These are phyloP conservation scores for Halcyon chelicuti DNA, from an alignment of 2,797 vertebrate genomes.

Conservation along the genomic window DNA sequence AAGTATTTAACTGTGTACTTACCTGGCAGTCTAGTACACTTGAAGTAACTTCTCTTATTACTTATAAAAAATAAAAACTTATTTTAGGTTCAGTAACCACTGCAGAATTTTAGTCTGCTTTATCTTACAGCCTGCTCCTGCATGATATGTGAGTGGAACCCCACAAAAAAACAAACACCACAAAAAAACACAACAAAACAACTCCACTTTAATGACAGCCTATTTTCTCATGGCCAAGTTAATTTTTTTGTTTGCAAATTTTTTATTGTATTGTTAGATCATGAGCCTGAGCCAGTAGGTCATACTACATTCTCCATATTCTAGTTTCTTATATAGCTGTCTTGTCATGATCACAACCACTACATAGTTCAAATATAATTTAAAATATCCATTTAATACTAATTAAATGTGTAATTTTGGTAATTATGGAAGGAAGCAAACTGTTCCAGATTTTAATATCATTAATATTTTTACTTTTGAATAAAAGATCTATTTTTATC, in stretches of 20 bases:
- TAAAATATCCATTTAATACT: not conserved
- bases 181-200: not conserved
- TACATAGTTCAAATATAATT: not conserved
- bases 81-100: not conserved
- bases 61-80: not conserved
- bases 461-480: not conserved
- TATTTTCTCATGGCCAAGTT: not conserved
- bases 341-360: not conserved
- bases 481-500: not conserved
- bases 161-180: not conserved
- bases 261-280: not conserved
- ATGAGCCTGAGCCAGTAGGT: fast-evolving
- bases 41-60: not conserved
- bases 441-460: not conserved
- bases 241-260: not conserved
- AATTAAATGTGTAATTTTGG: not conserved
- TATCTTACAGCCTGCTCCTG: not conserved
- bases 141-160: not conserved
- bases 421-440: not conserved
- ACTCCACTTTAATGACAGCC: not conserved
- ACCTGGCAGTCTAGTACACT: not conserved
- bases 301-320: not conserved
- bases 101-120: not conserved
- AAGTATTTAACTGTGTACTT: not conserved
- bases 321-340: not conserved